Evolutionary conservation across 2,113 vertebrate species (phyloP), one percentile per base, ranked within the genome.

Genomic region (Hypocryptadius cinnamomeus): DNA sequence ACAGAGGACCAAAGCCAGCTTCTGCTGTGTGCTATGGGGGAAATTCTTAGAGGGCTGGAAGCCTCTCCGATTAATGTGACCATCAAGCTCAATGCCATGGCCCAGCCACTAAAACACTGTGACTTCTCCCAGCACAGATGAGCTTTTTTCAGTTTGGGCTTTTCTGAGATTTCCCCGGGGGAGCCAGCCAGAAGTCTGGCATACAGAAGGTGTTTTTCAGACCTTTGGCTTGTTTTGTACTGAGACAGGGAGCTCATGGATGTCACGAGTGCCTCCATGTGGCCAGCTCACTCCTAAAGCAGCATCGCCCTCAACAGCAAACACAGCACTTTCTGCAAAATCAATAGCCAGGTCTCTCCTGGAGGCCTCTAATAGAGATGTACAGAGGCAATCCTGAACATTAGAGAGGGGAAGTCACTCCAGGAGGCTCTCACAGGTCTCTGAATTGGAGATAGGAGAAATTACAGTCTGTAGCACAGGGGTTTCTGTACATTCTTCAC

Each of bases 211-310:
- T 12, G 20, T 27, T 93, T 54, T 33, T 30, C 79, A 77, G 78
- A 30, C 11, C 5, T 30, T 50, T 0, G 0, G 23, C 42, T 27
- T 24, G 35, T n/a, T 80, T n/a, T 2, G 1, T 15, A 23, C 37
- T 1, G 40, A 37, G n/a, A 16, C 18, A 23, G 27, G 20, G 42
- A 30, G 37, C 42, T 65, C 11, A 0, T 5, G 19, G 74, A 47
- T 79, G 45, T 30, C 85, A 47, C 0, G 2, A 82, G 53, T 77
- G 74, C 85, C 74, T 87, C 68, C 4, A 0, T 44, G 35, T 76
- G 76, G 82, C 59, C 69, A 70, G 40, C 47, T 69, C n/a, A 44
- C 54, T 60, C 27, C 77, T 35, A 71, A 44, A 30, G 57, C 45
- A 51, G 37, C 70, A 51, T 8, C 1, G 0, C 30, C 48, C 53